Conservation (phyloP, 2,888 invertebrate genomes). For the Megastigmus dorsalis region DNA sequence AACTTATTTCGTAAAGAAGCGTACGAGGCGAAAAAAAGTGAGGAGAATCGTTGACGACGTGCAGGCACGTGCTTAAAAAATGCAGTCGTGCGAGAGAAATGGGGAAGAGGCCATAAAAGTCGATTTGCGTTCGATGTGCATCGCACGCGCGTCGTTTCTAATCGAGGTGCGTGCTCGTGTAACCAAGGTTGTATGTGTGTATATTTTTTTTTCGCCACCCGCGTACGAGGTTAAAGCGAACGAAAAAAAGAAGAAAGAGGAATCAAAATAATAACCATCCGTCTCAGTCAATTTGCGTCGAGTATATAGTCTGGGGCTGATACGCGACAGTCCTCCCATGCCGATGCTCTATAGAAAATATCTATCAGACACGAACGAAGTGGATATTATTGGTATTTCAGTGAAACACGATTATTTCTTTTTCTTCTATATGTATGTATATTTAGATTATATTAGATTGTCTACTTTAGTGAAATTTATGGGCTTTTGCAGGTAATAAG, state of each 20-base stretch:
- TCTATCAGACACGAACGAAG: neutral
- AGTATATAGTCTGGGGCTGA: slow-evolving; percentile 4
- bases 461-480: no score
- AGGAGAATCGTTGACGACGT: no score
- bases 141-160: neutral
- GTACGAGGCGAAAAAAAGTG: no score
- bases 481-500: no score
- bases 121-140: neutral
- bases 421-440: neutral
- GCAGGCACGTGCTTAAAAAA: no score
- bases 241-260: slow-evolving; percentile 12
- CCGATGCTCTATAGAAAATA: slow-evolving; percentile 21
- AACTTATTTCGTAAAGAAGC: no score
- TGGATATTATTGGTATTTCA: slow-evolving; percentile 35
- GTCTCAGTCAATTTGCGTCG: slow-evolving; percentile 39
- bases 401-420: slow-evolving; percentile 5
- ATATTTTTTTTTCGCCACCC: neutral
- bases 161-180: neutral
- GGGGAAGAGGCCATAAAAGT: neutral
- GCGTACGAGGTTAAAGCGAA: neutral
- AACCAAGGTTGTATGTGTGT: no score
- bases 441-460: no score
- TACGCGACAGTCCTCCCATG: slow-evolving; percentile 1
- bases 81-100: neutral
- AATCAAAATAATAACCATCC: slow-evolving; percentile 32